Evolutionary conservation across 2,113 vertebrate genomes (phyloP).

Genomic region (Mormyrus lacerda): DNA sequence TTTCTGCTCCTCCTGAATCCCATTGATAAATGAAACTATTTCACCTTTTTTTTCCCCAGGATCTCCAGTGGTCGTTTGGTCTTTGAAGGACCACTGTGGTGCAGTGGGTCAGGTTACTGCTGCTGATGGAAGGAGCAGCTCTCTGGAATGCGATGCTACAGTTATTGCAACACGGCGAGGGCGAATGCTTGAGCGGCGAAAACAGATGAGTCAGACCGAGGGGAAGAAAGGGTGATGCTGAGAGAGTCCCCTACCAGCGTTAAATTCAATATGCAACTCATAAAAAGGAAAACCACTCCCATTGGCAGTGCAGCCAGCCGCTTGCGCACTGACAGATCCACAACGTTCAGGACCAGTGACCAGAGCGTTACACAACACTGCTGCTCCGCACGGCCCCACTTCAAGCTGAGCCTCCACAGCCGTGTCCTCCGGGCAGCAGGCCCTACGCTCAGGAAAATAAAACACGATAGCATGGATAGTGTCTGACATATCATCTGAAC

Average conservation of each 20-base stretch:
- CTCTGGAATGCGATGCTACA: constrained; percentile 28
- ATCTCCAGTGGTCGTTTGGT: constrained; percentile 7
- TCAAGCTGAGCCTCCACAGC: neutral
- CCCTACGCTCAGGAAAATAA: neutral
- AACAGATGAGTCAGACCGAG: neutral
- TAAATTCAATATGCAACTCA: constrained; percentile 9
- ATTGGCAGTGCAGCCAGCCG: neutral
- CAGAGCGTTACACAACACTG: neutral
- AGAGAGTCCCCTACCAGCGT: neutral
- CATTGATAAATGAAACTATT: neutral
- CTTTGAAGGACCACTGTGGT: constrained; percentile 8
- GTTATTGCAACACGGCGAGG: constrained; percentile 15
- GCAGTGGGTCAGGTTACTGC: constrained; percentile 17
- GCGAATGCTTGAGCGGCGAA: neutral
- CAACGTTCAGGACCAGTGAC: neutral
- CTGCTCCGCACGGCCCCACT: neutral
- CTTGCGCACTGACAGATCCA: neutral
- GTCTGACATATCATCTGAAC: neutral
- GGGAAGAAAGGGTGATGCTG: no score
- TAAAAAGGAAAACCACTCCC: neutral
- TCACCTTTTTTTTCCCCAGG: neutral
- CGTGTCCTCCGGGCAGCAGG: neutral
- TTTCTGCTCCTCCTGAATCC: neutral
- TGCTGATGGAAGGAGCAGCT: constrained; percentile 34
- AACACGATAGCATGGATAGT: neutral